A percentile compares a stretch with the other conserved stretches of the same genome.
Conservation (phyloP, 2,888 invertebrate species). For the Monopis laevigella region DNA sequence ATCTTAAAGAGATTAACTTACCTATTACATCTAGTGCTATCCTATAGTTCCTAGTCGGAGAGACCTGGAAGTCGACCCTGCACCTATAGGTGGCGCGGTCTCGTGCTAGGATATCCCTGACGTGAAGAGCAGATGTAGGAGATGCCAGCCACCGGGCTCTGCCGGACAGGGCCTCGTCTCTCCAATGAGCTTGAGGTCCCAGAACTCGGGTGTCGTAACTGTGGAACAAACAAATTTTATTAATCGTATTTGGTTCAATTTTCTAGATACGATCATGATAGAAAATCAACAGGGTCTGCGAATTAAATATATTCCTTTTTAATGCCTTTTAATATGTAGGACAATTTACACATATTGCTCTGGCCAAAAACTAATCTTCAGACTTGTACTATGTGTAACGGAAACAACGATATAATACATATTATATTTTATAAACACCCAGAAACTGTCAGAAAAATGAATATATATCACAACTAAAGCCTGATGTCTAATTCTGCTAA, state of each 20-base stretch:
- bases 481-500: too few relatives aligned
- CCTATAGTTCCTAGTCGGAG: slow-evolving; percentile 80
- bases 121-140: slow-evolving; percentile 39
- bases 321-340: too few relatives aligned
- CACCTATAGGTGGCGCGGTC: slow-evolving; percentile 51
- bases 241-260: neutral
- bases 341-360: too few relatives aligned
- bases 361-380: too few relatives aligned
- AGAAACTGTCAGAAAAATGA: too few relatives aligned
- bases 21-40: slow-evolving; percentile 80
- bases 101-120: slow-evolving; percentile 37
- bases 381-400: too few relatives aligned
- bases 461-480: too few relatives aligned
- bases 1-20: too few relatives aligned
- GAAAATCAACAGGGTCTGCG: neutral
- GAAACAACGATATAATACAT: too few relatives aligned
- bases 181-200: slow-evolving; percentile 48
- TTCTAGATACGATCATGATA: neutral
- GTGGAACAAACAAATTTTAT: slow-evolving; percentile 21
- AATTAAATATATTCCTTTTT: neutral
- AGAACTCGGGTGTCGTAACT: slow-evolving; percentile 50
- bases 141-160: slow-evolving; percentile 71
- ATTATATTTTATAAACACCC: too few relatives aligned
- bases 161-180: slow-evolving; percentile 67
- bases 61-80: slow-evolving; percentile 63